Conservation (phyloP, 2,888 invertebrate species). For the Melinaea marsaeus region DNA sequence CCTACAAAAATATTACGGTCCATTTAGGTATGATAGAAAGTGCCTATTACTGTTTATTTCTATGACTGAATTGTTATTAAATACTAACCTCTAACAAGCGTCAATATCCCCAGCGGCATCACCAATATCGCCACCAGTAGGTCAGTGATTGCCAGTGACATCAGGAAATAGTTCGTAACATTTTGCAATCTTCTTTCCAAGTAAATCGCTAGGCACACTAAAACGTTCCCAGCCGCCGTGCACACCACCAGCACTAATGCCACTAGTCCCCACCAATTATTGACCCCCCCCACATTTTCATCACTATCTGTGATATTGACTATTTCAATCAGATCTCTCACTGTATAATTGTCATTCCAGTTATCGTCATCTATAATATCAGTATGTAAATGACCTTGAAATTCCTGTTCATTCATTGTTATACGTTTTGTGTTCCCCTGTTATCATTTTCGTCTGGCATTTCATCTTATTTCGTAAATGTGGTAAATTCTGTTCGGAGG, state of each 20-base stretch:
- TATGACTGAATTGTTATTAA: background rate
- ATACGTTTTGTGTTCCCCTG: constrained; percentile 38
- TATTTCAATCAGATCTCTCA: constrained; percentile 32
- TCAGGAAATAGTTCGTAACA: constrained; percentile 97
- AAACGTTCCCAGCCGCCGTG: constrained; percentile 93
- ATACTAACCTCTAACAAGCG: constrained; percentile 86
- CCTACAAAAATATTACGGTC: too few species aligned
- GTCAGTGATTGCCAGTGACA: constrained; percentile 97
- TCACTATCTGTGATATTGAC: constrained; percentile 39
- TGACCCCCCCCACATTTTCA: constrained; percentile 43
- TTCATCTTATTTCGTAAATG: constrained; percentile 74
- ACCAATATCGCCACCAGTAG: constrained; percentile 95
- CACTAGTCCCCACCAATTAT: constrained; percentile 91
- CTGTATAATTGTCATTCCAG: constrained; percentile 42
- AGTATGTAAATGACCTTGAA: constrained; percentile 25
- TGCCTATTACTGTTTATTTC: too few species aligned
- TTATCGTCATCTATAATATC: constrained; percentile 34
- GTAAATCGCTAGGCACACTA: constrained; percentile 95
- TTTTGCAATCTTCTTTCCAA: constrained; percentile 95
- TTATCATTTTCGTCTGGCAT: constrained; percentile 50
- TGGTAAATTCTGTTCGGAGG: constrained; percentile 46
- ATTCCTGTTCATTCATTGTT: constrained; percentile 64
- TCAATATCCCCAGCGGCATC: constrained; percentile 95
- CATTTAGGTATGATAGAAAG: too few species aligned
- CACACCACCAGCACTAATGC: constrained; percentile 88